Base-by-base conservation (phyloP, 2,113 vertebrate genomes). In the Passer domesticus region DNA sequence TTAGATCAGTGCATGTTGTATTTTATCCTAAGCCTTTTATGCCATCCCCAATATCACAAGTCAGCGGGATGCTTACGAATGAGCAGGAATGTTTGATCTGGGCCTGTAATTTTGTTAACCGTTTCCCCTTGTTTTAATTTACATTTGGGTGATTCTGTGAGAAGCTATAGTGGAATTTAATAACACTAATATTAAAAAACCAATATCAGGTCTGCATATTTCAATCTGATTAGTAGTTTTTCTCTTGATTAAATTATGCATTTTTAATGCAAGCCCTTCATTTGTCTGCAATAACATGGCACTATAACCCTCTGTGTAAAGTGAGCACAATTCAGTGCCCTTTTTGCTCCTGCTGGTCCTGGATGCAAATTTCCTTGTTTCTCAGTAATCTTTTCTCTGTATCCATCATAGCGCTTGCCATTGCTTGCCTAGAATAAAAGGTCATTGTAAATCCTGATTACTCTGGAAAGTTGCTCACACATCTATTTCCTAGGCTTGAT, bases 181-280 rank as follows among this genome's bases (percentile, higher is more conserved):
- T 97, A 97, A 91, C 46, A 62, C 73, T 94, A 87, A 86, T 96
- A 96, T 91, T 94, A 96, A 96, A 97, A 95, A 74, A 79, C 15
- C 67, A 96, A 81, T 92, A 97, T 96, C 83, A 93, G 63, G 84
- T 55, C 92, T 94, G 88, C 83, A 93, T 94, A 96, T 97, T 97
- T 97, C 76, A 62, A 94, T 92, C 95, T 97, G 93, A 96, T 96
- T 97, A 97, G 87, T 67, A 88, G 91, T 75, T 97, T 97, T 96
- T 74, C 74, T 96, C 90, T 92, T 97, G 96, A 97, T 97, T 97
- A 97, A 96, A 97, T 96, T 95, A 97, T 97, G 73, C 94, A 96
- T 97, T 98, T 97, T 97, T 96, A 96, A 97, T 96, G 92, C 52
- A 92, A 92, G 37, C 81, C 69, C 72, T 97, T 95, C 91, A 87